Evolutionary conservation across 2,797 vertebrate species (phyloP).

Genomic region (Microhierax caerulescens): DNA sequence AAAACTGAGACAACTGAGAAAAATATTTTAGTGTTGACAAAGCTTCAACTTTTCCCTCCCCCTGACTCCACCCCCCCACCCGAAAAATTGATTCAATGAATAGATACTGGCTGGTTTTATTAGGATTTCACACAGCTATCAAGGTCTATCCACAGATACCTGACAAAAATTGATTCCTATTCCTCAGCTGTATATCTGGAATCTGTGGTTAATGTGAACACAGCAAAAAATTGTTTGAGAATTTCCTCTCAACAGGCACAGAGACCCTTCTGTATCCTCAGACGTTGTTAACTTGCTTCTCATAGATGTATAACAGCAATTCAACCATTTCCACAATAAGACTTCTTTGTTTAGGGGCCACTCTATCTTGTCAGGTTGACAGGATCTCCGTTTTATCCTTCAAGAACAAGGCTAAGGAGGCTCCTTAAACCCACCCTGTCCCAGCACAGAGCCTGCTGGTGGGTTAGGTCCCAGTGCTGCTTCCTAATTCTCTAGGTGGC

Average conservation of each 20-base stretch:
- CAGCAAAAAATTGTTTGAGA: neutral
- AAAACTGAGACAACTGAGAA: neutral
- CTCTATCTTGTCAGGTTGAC: neutral
- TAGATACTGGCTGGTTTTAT: neutral
- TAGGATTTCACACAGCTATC: neutral
- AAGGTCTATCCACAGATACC: neutral
- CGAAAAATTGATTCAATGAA: neutral
- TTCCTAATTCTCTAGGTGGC: neutral
- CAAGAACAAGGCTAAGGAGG: neutral
- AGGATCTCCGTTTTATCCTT: neutral
- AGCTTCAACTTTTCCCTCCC: neutral
- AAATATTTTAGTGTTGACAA: neutral
- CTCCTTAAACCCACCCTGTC: neutral
- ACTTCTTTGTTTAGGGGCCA: neutral
- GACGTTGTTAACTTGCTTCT: neutral
- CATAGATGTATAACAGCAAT: neutral
- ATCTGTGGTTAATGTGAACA: neutral
- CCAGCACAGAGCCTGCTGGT: neutral
- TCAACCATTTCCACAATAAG: neutral
- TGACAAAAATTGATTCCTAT: neutral
- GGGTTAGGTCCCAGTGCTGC: neutral
- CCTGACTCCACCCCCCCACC: too few relatives aligned
- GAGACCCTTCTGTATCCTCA: neutral
- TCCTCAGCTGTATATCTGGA: neutral
- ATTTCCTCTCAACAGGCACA: neutral